A percentile compares a stretch with the other conserved stretches of the same genome.
These are phyloP conservation scores for Drosophila pseudotalamancana DNA, from an alignment of 2,888 invertebrate genomes.

Conservation along the genomic window DNA sequence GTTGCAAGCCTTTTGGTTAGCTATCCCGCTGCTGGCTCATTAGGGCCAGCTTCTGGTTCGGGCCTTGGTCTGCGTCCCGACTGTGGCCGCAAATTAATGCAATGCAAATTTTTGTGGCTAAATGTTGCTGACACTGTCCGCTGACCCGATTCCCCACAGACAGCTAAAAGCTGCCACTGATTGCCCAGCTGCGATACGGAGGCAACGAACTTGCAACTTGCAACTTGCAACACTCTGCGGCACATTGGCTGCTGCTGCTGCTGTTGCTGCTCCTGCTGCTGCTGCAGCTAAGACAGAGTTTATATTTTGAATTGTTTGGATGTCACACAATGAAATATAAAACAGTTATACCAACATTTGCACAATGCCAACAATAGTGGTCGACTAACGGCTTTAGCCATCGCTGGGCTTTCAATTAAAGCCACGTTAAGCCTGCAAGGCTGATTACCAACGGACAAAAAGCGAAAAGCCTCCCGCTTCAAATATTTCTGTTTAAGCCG, in stretches of 20 bases:
- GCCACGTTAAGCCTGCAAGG: slow-evolving; percentile 36
- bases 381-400: slow-evolving; percentile 41
- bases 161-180: slow-evolving; percentile 44
- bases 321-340: slow-evolving; percentile 36
- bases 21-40: slow-evolving; percentile 32
- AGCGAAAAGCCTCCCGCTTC: neutral
- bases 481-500: slow-evolving; percentile 9
- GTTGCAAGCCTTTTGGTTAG: slow-evolving; percentile 19
- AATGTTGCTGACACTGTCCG: slow-evolving; percentile 69
- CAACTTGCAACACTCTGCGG: slow-evolving; percentile 16
- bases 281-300: slow-evolving; percentile 14
- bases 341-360: slow-evolving; percentile 15
- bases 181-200: slow-evolving; percentile 31
- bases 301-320: slow-evolving; percentile 6
- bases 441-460: slow-evolving; percentile 30
- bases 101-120: slow-evolving; percentile 66
- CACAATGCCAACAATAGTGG: neutral
- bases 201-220: slow-evolving; percentile 20
- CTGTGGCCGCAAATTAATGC: slow-evolving; percentile 51
- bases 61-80: neutral
- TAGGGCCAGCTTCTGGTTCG: slow-evolving; percentile 34
- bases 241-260: slow-evolving; percentile 9
- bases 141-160: slow-evolving; percentile 76
- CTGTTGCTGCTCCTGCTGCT: slow-evolving; percentile 14
- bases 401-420: slow-evolving; percentile 42